phyloP scores from a whole-genome alignment of 2,113 vertebrate genomes.

The Synodontis membranacea region DNA sequence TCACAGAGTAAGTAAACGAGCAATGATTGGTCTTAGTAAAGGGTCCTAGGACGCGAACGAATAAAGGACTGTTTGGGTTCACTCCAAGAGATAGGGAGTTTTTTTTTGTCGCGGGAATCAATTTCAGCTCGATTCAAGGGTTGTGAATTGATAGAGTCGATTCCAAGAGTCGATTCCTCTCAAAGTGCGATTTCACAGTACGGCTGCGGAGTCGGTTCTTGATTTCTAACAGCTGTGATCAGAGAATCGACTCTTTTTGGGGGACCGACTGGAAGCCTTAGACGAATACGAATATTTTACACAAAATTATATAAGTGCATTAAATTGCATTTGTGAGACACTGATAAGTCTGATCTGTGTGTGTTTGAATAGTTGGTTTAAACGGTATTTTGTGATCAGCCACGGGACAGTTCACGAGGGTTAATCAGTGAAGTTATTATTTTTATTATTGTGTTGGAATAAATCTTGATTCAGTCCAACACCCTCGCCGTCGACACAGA shows the following conservation, averaged over 20 bases:
- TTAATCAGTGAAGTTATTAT: neutral
- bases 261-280: neutral
- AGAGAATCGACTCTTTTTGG: neutral
- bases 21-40: conserved; percentile 7
- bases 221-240: neutral
- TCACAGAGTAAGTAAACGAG: neutral
- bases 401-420: neutral
- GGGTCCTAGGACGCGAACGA: neutral
- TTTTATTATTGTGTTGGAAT: too few species aligned
- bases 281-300: neutral
- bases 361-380: neutral
- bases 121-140: neutral
- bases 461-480: neutral
- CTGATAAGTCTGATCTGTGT: neutral
- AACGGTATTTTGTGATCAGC: neutral
- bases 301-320: neutral
- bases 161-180: neutral
- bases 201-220: neutral
- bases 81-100: neutral
- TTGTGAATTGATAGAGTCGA: neutral
- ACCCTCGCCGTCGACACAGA: neutral
- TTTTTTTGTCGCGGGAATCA: neutral
- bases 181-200: too few species aligned
- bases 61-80: neutral
- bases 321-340: neutral